Evolutionary conservation across 1,140 invertebrate species (phyloP).

Genomic region (Hydropsyche tenuis): DNA sequence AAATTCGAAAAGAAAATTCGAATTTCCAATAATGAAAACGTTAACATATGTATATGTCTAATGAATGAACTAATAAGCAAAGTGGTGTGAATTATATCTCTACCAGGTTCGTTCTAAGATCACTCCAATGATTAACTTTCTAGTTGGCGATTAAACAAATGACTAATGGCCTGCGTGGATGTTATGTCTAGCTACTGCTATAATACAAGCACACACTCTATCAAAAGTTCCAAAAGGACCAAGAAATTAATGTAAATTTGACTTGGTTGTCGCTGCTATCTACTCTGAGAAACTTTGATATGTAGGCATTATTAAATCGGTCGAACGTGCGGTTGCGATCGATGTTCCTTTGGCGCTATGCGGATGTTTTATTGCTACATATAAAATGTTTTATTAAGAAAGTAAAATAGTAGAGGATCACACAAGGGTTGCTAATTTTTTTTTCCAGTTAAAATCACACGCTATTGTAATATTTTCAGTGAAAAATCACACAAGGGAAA

Average conservation of each 20-base stretch:
- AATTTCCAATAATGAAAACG: not conserved
- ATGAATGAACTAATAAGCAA: too few relatives aligned
- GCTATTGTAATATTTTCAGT: too few relatives aligned
- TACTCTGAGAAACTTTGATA: conserved; percentile 3
- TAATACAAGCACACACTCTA: not conserved
- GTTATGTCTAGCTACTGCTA: not conserved
- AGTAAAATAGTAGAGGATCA: too few relatives aligned
- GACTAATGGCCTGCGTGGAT: conserved; percentile 10
- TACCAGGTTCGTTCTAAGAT: not conserved
- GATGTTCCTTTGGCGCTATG: too few relatives aligned
- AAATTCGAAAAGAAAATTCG: not conserved
- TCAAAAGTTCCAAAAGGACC: conserved; percentile 3
- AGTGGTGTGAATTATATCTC: too few relatives aligned
- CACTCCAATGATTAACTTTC: conserved; percentile 18
- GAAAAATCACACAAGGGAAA: too few relatives aligned
- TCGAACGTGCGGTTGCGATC: not conserved
- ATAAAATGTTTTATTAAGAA: too few relatives aligned
- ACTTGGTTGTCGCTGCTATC: not conserved
- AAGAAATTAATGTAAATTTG: conserved; percentile 18
- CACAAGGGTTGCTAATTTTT: too few relatives aligned
- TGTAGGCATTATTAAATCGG: conserved; percentile 1
- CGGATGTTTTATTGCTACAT: too few relatives aligned
- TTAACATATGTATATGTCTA: too few relatives aligned
- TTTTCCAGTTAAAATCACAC: too few relatives aligned
- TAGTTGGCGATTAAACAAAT: conserved; percentile 26